phyloP scores from a whole-genome alignment of 2,888 invertebrate species.

The Aleiodes alternator region DNA sequence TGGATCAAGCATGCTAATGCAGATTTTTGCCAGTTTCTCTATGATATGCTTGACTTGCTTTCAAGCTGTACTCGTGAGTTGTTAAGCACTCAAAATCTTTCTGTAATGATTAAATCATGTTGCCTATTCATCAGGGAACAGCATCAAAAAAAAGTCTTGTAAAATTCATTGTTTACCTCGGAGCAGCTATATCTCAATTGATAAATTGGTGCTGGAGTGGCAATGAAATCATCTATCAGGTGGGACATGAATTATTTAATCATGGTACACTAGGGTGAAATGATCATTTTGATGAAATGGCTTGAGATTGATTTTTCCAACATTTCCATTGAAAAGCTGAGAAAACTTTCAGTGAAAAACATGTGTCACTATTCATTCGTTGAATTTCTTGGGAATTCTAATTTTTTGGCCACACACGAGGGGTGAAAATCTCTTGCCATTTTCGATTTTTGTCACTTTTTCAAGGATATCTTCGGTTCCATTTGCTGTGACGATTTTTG shows the following conservation, averaged over 20 bases:
- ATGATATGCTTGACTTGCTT: constrained; percentile 70
- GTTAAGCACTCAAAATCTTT: neutral
- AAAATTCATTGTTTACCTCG: constrained; percentile 62
- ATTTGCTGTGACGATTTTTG: no score
- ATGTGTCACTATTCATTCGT: no score
- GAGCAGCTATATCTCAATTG: constrained; percentile 62
- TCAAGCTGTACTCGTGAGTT: constrained; percentile 62
- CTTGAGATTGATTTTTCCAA: no score
- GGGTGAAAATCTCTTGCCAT: no score
- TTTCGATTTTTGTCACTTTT: no score
- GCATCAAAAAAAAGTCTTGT: constrained; percentile 59
- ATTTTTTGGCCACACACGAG: no score
- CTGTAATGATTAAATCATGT: neutral
- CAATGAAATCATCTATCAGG: constrained; percentile 63
- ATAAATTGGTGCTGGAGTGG: constrained; percentile 65
- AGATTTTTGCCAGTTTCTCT: constrained; percentile 65
- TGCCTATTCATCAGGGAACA: constrained; percentile 54
- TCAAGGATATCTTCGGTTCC: no score
- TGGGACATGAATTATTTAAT: constrained; percentile 40
- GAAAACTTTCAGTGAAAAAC: no score
- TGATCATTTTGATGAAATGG: neutral
- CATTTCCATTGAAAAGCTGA: no score
- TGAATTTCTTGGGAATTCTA: no score
- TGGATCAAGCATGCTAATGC: constrained; percentile 62
- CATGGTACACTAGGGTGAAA: no score